Evolutionary conservation across 2,888 invertebrate genomes (phyloP), one percentile per base, ranked within the genome.

Genomic region (Oeneis ivallda): DNA sequence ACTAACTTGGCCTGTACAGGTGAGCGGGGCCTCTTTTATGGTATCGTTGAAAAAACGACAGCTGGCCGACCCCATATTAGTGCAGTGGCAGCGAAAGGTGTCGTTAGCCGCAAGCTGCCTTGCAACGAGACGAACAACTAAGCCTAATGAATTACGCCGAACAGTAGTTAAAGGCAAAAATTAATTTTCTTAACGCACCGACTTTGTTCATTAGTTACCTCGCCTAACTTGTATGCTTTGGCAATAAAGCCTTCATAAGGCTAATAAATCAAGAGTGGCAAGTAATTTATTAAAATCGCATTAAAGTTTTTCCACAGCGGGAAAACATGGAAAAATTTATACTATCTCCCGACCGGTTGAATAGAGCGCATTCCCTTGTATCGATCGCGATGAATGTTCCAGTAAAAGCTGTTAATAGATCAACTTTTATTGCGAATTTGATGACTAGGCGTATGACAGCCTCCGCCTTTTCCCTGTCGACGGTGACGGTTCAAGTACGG

Each of bases 251-350:
- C 72, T 66, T 70, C 66, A 76, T 75, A 66, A 49, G 68, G 66
- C 65, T 52, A 60, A 71, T 72, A 64, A 71, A 71, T 75, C 64
- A 67, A 71, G 72, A 70, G 72, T 75, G 73, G 71, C 69, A 70
- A 75, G 75, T 73, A 84, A 87, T 86, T 85, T 86, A 87, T 88
- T 84, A 85, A 87, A 84, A 78, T 77, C 79, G 74, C 75, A 82
- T 83, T 78, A 75, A 76, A 72, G 79, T 83, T 85, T 85, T 88
- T 87, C 82, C 75, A 78, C 75, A 74, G 69, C 74, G 76, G 79
- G 83, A 81, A 85, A 85, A 82, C 78, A 72, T 76, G 81, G 85
- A 85, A 84, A 85, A 84, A 79, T 76, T 70, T 56, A 56, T 41
- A 56, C 76, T 76, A 80, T 77, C 74, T 71, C 68, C 69, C 66